Evolutionary conservation across 2,113 vertebrate species (phyloP), one percentile per base, ranked within the genome.

Genomic region (Pomatorhinus ruficollis): DNA sequence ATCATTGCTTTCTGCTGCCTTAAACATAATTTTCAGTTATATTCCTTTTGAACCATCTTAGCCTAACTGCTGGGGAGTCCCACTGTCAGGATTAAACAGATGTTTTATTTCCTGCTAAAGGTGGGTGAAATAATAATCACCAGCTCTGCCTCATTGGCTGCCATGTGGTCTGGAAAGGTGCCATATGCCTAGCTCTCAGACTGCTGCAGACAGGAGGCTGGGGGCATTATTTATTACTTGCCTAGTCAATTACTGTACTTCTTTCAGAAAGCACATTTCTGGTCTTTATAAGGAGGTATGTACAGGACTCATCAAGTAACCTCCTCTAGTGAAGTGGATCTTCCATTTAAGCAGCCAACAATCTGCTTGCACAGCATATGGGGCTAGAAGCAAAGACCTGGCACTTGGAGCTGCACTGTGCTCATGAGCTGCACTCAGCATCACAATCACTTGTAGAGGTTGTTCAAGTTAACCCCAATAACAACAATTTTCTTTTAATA

Each of bases 61-160:
- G 39, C 35, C 59, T 93, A 85, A 61, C 50, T 83, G 76, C 63
- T 96, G 42, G 39, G 82, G 54, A 65, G 49, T 50, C 70, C 59
- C 68, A 57, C 71, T 77, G 70, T 88, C 83, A 90, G 54, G 59
- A 83, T 83, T 57, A 86, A 90, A 69, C 66, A 91, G 96, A 65
- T 93, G 83, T 84, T 91, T 75, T 78, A 81, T 89, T 87, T 94
- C 52, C 84, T 93, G 80, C 47, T 79, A 71, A 87, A 96, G 95
- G 80, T 93, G 64, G 39, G 81, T 82, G 52, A 95, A 95, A 87
- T 81, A 92, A 72, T 76, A 77, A 75, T 54, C 64, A 61, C 83
- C 80, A 93, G 50, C 69, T 91, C 90, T 93, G 84, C 89, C 40
- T 89, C 87, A 65, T 7, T 89, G 92, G 77, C 83, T 39, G 35